These are phyloP conservation scores for Atethmia centrago DNA, from an alignment of 2,888 invertebrate genomes.

Conservation along the genomic window DNA sequence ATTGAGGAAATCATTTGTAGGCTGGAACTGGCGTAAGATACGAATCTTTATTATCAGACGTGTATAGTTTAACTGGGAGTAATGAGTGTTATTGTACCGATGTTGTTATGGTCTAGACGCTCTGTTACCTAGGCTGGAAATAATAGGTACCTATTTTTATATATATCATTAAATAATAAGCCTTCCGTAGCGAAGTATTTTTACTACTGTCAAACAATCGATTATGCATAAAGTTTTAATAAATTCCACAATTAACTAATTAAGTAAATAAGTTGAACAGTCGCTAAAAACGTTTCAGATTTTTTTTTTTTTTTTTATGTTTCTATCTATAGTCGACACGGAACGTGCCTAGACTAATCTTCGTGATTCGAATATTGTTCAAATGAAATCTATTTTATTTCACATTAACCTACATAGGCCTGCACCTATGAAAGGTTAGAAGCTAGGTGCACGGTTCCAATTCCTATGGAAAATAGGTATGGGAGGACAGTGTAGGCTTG, in stretches of 20 bases:
- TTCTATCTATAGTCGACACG: background rate
- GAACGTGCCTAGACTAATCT: background rate
- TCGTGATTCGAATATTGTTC: background rate
- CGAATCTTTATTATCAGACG: conserved; percentile 37
- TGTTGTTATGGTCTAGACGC: conserved; percentile 12
- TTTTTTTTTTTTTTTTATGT: background rate
- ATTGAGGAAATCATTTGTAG: conserved; percentile 62
- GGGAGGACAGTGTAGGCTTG: background rate
- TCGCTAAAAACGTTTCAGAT: background rate
- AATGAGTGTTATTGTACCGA: conserved; percentile 15
- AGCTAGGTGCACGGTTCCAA: background rate
- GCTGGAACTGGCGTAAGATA: conserved; percentile 32
- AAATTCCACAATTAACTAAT: background rate
- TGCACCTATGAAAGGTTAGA: background rate
- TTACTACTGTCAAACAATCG: background rate
- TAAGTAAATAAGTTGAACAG: background rate
- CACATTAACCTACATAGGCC: background rate
- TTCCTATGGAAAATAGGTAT: background rate
- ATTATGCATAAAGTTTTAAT: background rate
- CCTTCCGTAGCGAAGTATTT: background rate
- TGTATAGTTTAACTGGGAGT: conserved; percentile 35
- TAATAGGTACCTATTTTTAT: background rate
- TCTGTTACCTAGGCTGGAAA: conserved; percentile 20
- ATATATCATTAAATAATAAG: background rate
- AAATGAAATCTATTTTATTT: background rate